Evolutionary conservation across 1,140 invertebrate genomes (phyloP).

Genomic region (Drosophila guanche): DNA sequence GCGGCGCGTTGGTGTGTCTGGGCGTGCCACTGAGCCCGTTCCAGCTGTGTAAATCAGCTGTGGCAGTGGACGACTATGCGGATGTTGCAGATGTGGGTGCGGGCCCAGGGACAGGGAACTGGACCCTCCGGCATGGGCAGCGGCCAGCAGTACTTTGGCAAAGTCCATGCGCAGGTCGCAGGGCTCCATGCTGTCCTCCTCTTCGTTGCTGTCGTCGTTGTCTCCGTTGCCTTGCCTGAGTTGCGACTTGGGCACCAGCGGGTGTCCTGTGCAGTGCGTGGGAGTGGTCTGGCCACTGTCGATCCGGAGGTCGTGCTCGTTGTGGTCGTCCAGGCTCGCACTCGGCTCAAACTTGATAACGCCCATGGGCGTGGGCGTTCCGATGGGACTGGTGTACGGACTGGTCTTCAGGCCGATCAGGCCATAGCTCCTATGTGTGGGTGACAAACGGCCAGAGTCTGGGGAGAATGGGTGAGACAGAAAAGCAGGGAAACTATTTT

Average conservation of each 20-base stretch:
- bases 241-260: constrained; percentile 23
- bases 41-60: constrained; percentile 48
- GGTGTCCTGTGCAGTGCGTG: constrained; percentile 39
- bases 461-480: constrained; percentile 34
- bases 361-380: constrained; percentile 58
- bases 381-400: constrained; percentile 70
- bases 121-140: constrained; percentile 27
- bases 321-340: constrained; percentile 49
- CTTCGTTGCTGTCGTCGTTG: constrained; percentile 37
- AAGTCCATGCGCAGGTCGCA: constrained; percentile 72
- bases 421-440: constrained; percentile 40
- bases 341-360: constrained; percentile 71
- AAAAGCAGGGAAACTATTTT: constrained; percentile 43
- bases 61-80: constrained; percentile 44
- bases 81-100: constrained; percentile 37
- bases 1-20: constrained; percentile 59
- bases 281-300: constrained; percentile 57
- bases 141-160: constrained; percentile 58
- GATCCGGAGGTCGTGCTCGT: constrained; percentile 53
- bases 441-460: constrained; percentile 47
- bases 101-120: constrained; percentile 40
- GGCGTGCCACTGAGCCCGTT: background rate
- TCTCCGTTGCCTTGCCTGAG: constrained; percentile 56
- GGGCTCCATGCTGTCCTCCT: constrained; percentile 57
- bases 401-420: constrained; percentile 64